Conservation (phyloP, 2,888 invertebrate genomes). For the Antheraea yamamai region DNA sequence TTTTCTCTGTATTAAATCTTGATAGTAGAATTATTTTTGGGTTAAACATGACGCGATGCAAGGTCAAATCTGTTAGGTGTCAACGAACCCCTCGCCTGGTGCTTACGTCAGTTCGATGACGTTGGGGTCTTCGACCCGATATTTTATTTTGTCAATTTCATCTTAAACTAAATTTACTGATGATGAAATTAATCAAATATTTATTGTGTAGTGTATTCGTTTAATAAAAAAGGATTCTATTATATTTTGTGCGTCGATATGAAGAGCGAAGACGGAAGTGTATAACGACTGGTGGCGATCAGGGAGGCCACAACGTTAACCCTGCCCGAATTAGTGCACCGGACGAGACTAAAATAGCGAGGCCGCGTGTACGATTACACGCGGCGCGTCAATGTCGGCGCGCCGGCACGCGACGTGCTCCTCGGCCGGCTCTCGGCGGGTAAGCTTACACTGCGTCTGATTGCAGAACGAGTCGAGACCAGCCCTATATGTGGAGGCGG, state of each 20-base stretch:
- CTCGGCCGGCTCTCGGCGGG: slow-evolving; percentile 63
- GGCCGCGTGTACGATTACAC: slow-evolving; percentile 80
- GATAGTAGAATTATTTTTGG: slow-evolving; percentile 57
- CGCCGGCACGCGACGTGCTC: slow-evolving; percentile 56
- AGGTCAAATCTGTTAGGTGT: slow-evolving; percentile 75
- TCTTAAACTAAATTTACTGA: slow-evolving; percentile 11
- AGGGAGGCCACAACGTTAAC: slow-evolving; percentile 78
- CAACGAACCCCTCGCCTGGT: slow-evolving; percentile 76
- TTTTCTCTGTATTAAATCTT: slow-evolving; percentile 34
- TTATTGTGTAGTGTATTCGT: slow-evolving; percentile 23
- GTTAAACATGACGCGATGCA: slow-evolving; percentile 69
- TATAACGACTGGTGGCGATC: slow-evolving; percentile 63
- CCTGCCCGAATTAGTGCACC: slow-evolving; percentile 82
- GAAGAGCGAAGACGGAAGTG: slow-evolving; percentile 75
- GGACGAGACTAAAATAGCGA: slow-evolving; percentile 79
- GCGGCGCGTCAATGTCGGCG: slow-evolving; percentile 76
- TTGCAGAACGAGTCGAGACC: slow-evolving; percentile 70
- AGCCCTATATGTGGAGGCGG: slow-evolving; percentile 78
- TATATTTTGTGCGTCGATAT: slow-evolving; percentile 61
- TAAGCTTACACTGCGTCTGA: slow-evolving; percentile 74
- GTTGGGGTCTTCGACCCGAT: slow-evolving; percentile 60
- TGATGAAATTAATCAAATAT: slow-evolving; percentile 14
- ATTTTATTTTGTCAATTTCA: slow-evolving; percentile 33
- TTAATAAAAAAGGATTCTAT: slow-evolving; percentile 33
- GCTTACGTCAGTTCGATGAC: slow-evolving; percentile 77